Evolutionary conservation across 2,113 vertebrate species (phyloP), one percentile per base, ranked within the genome.

Genomic region (Nipponia nippon): DNA sequence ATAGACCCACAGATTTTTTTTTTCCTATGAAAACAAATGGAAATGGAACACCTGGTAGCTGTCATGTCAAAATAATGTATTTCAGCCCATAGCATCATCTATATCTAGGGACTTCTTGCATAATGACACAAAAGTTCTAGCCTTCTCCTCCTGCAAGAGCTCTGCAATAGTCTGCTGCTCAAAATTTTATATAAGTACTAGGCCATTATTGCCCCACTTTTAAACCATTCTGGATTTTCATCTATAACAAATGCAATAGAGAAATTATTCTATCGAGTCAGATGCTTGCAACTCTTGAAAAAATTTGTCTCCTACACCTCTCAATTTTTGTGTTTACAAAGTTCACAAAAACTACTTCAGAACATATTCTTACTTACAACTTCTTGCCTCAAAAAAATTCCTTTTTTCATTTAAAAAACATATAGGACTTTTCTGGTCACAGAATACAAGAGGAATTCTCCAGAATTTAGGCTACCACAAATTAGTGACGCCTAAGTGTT

Each of bases 21-120:
- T 81, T 55, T 70, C 34, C 38, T 65, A 44, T 87, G 61, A 93
- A 86, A 91, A 97, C 71, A 97, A 97, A 96, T 61, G 36, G 80
- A 96, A 96, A 96, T 36, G 16, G 58, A 96, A 96, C 92, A 97
- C 96, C 93, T 96, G 90, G 70, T 96, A 90, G 88, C 95, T 97
- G 95, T 95, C 94, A 95, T 47, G 88, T 92, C 95, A 95, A 73
- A 95, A 84, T 63, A 87, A 92, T 26, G 55, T 49, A 96, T 21
- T 95, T 72, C 63, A 96, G 92, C 83, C 83, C 59, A 87, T 38
- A 83, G 85, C 77, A 94, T 59, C 47, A 47, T 87, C 46, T 76
- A 55, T 76, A 88, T 67, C 80, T 46, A 69, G 95, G 88, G 92
- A 96, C 78, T 96, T 96, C 26, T 46, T 78, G 77, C 36, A 91